phyloP scores from a whole-genome alignment of 2,888 invertebrate genomes.

The Eilema depressum region DNA sequence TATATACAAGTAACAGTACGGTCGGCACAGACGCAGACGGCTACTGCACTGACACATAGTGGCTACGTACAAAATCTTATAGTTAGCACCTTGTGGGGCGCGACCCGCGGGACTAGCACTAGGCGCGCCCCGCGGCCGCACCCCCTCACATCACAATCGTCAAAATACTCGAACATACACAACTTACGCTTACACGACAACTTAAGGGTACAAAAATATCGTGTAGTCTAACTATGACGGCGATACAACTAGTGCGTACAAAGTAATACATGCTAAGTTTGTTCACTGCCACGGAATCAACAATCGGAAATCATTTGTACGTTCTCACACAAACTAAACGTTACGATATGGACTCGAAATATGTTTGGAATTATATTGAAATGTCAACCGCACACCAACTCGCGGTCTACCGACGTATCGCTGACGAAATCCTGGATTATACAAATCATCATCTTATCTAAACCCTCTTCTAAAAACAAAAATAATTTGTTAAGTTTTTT shows the following conservation, averaged over 20 bases:
- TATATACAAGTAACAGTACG: not conserved
- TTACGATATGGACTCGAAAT: slow-evolving; percentile 74
- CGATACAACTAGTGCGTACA: slow-evolving; percentile 36
- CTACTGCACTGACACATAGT: slow-evolving; percentile 14
- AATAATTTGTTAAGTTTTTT: not conserved
- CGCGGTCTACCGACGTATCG: not conserved
- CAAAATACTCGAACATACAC: slow-evolving; percentile 28
- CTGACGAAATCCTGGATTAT: not conserved
- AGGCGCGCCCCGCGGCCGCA: not conserved
- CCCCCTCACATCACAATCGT: slow-evolving; percentile 32
- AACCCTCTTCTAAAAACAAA: not conserved
- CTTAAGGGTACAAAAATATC: slow-evolving; percentile 42
- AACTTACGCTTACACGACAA: slow-evolving; percentile 28
- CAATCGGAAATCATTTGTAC: slow-evolving; percentile 14
- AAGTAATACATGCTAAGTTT: slow-evolving; percentile 31
- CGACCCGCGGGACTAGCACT: not conserved
- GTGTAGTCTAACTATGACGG: slow-evolving; percentile 28
- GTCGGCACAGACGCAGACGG: not conserved
- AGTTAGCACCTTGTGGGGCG: slow-evolving; percentile 60
- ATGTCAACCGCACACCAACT: slow-evolving; percentile 11
- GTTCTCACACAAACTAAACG: slow-evolving; percentile 35
- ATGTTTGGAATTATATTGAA: slow-evolving; percentile 60
- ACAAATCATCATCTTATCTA: not conserved
- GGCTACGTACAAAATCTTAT: slow-evolving; percentile 55
- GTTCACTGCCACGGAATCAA: slow-evolving; percentile 29